Evolutionary conservation across 2,888 invertebrate species (phyloP), one percentile per base, ranked within the genome.

Genomic region (Coelinius sp.): DNA sequence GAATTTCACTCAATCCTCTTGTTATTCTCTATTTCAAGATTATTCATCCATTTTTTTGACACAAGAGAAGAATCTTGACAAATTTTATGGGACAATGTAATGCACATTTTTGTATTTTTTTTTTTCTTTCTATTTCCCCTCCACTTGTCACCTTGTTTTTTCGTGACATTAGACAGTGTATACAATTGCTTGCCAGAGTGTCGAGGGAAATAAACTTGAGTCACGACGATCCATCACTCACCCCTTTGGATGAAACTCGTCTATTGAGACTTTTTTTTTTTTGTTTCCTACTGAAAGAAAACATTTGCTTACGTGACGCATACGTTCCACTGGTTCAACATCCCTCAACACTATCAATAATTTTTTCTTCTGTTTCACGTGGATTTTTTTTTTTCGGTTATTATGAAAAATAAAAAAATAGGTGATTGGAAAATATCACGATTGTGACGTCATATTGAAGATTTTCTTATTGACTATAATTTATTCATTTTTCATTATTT

Each of bases 171-270:
- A 49, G 20, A 49, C 17, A 20, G 20, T 49, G 46, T 7, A n/a
- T 49, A 49, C 46, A 20, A 49, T 49, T 49, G 46, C 46, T 3
- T 49, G 20, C 8, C 20, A 17, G 44, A 27, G 59, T 59, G 31
- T 20, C 59, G 10, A 20, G 59, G 59, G 59, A 59, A 59, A 59
- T 59, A 59, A 59, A 59, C 31, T 35, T 59, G 27, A 59, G 59
- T 59, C 59, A 35, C 59, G 17, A 59, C 31, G 20, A 49, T 49
- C 46, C 46, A 49, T 49, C 46, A 49, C 46, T 49, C 46, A 49
- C 46, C 46, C 46, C 46, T 49, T 14, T 49, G 46, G 17, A 49
- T 49, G 46, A 17, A 5, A 49, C 46, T 17, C 20, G 46, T 20
- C 14, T 14, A 49, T 49, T 17, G 46, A 17, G 46, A 49, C 17